Evolutionary conservation across 2,113 vertebrate genomes (phyloP), one percentile per base, ranked within the genome.

Genomic region (Leiothrix lutea): DNA sequence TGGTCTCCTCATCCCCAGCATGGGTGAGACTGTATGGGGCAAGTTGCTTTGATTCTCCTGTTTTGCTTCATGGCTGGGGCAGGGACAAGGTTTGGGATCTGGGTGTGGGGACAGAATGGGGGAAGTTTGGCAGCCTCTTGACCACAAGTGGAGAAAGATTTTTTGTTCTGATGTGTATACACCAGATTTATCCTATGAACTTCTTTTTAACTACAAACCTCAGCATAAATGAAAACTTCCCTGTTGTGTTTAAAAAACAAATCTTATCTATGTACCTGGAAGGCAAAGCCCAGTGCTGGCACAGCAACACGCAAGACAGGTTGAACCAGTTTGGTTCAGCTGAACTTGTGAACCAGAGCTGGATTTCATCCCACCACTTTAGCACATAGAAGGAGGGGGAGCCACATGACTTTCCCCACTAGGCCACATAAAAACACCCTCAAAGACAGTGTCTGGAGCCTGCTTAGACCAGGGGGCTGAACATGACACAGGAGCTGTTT

Each of bases 21-120:
- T 1, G 3, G 17, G 56, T 51, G 53, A 69, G 38, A 19, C 15
- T 1, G 0, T 29, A 28, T 0, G 0, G 38, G 26, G 3, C 11
- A 82, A 28, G 9, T n/a, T 62, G 33, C 51, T 88, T 74, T 67
- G 38, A 31, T 57, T 72, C n/a, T 72, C 40, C 18, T 54, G 2
- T 31, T 92, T 69, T 45, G 7, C 23, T 45, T 50, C 0, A 0
- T 17, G 51, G 31, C 31, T 67, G 17, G 28, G 13, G 29, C 14
- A 83, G 29, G n/a, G 22, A 20, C 0, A 0, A 57, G 36, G 8
- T 74, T 54, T 80, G 67, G 45, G 57, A 87, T 6, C 44, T 71
- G 44, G 29, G 4, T 67, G 5, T 35, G 18, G 14, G 14, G 18
- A 8, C 14, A 12, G 67, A 77, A 77, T 29, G 6, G 33, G 23